A percentile compares a stretch with the other conserved stretches of the same genome.
Conservation (phyloP, 2,113 vertebrate genomes). For the Corydoras sp. region DNA sequence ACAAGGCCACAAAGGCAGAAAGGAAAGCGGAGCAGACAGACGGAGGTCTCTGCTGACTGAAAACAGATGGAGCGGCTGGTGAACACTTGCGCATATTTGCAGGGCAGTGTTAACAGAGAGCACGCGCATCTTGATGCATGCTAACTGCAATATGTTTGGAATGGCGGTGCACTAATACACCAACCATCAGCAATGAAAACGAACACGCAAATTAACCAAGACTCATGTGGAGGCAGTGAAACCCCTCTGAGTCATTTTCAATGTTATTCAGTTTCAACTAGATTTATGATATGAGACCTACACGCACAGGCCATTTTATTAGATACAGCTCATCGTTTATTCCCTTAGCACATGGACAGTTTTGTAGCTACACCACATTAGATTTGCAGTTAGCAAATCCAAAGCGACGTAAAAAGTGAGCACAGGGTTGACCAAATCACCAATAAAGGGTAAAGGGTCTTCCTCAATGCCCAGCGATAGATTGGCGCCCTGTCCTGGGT, state of each 20-base stretch:
- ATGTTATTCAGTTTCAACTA: background rate
- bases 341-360: no score
- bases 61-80: constrained; percentile 41
- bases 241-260: background rate
- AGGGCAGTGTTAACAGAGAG: constrained; percentile 19
- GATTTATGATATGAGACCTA: no score
- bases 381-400: no score
- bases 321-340: no score
- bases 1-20: constrained; percentile 21
- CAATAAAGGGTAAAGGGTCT: no score
- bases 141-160: constrained; percentile 26
- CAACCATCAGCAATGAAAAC: background rate
- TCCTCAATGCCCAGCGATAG: no score
- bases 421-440: no score
- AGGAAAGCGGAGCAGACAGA: constrained; percentile 11
- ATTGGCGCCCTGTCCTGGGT: no score
- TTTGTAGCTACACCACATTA: no score
- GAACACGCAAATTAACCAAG: constrained; percentile 22
- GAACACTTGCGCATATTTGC: constrained; percentile 24
- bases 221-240: background rate
- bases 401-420: no score
- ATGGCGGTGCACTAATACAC: background rate
- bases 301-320: no score
- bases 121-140: constrained; percentile 22
- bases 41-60: constrained; percentile 30